Conservation (phyloP, 2,888 invertebrate genomes). For the Lasiommata megera region DNA sequence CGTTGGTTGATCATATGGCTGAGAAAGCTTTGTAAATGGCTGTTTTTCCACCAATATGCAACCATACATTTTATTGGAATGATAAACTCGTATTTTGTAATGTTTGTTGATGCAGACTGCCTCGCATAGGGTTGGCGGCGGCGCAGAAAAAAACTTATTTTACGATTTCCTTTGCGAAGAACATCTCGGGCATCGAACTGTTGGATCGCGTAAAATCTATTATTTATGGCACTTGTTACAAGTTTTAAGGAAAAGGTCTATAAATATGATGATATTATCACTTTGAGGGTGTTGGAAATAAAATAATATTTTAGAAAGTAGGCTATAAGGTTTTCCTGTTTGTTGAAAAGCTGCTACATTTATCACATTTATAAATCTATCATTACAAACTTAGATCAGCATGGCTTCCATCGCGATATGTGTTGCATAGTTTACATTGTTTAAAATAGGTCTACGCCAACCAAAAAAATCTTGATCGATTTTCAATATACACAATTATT, state of each 20-base stretch:
- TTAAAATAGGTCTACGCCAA: no score
- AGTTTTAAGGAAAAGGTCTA: slow-evolving; percentile 47
- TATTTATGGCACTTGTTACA: slow-evolving; percentile 68
- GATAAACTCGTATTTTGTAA: not conserved
- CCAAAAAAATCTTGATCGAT: no score
- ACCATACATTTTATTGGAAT: no score
- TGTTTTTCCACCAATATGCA: no score
- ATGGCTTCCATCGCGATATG: no score
- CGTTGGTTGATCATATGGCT: no score
- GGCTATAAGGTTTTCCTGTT: slow-evolving; percentile 15
- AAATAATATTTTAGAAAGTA: slow-evolving; percentile 13
- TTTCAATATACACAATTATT: no score
- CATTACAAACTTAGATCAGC: no score
- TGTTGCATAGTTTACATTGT: no score
- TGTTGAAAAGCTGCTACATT: slow-evolving; percentile 1
- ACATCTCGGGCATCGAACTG: slow-evolving; percentile 59
- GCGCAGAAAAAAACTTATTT: slow-evolving; percentile 75
- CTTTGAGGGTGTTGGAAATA: slow-evolving; percentile 26
- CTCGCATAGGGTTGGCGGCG: slow-evolving; percentile 46
- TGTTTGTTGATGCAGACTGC: slow-evolving; percentile 41
- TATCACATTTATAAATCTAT: no score
- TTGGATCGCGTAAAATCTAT: slow-evolving; percentile 62
- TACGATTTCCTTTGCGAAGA: slow-evolving; percentile 72
- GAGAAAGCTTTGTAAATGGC: no score
- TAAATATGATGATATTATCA: slow-evolving; percentile 38